Percentiles rank a stretch among this genome's conserved stretches.
phyloP scores from a whole-genome alignment of 2,888 invertebrate species.

The Keiferia lycopersicella region DNA sequence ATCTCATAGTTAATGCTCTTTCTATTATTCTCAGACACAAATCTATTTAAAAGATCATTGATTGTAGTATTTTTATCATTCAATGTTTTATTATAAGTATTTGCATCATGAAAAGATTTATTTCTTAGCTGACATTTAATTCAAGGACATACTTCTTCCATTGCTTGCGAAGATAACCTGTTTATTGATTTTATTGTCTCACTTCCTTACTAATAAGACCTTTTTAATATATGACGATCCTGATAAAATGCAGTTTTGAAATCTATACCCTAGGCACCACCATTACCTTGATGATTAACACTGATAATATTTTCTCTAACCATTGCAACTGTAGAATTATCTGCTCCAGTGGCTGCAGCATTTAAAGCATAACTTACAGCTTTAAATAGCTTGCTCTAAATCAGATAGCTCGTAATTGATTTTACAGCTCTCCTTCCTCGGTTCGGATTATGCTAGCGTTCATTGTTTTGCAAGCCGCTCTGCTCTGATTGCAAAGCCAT shows the following conservation, averaged over 20 bases:
- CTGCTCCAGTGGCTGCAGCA: slow-evolving; percentile 21
- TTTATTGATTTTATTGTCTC: background rate
- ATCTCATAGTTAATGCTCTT: background rate
- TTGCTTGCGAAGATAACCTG: background rate
- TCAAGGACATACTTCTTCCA: slow-evolving; percentile 9
- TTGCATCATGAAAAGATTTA: background rate
- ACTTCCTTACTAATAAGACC: background rate
- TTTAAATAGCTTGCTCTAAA: slow-evolving; percentile 21
- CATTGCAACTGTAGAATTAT: slow-evolving; percentile 18
- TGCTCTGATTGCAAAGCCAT: slow-evolving; percentile 76
- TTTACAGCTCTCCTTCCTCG: slow-evolving; percentile 58
- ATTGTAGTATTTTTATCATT: background rate
- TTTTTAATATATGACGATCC: background rate
- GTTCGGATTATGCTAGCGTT: slow-evolving; percentile 69
- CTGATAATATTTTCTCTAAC: slow-evolving; percentile 11
- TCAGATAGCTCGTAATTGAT: slow-evolving; percentile 42
- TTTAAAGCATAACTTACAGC: slow-evolving; percentile 20
- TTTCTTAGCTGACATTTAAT: background rate
- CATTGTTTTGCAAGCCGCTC: slow-evolving; percentile 73
- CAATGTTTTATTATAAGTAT: background rate
- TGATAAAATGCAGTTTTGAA: background rate
- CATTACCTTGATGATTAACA: background rate
- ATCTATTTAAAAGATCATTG: slow-evolving; percentile 1
- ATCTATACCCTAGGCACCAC: background rate
- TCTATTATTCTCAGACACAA: background rate